These are phyloP conservation scores for Calycopis cecrops DNA, from an alignment of 1,140 invertebrate genomes.

Conservation along the genomic window DNA sequence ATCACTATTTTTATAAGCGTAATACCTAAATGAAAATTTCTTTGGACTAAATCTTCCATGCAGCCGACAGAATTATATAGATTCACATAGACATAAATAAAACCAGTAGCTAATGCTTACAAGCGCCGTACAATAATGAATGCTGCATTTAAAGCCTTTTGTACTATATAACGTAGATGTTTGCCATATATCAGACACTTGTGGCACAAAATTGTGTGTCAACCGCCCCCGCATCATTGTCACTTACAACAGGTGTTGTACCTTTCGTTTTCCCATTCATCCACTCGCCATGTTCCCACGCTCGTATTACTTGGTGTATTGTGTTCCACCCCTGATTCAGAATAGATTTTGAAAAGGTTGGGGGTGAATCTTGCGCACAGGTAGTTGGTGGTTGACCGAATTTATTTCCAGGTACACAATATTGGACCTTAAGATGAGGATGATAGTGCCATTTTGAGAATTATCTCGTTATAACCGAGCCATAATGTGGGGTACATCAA, in stretches of 20 bases:
- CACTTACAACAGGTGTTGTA: slow-evolving; percentile 47
- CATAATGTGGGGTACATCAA: slow-evolving; percentile 12
- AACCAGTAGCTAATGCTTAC: too few species aligned
- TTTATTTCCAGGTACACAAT: not conserved
- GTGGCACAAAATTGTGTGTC: slow-evolving; percentile 24
- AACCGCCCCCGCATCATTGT: slow-evolving; percentile 36
- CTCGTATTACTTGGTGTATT: slow-evolving; percentile 42
- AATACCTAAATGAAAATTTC: too few species aligned
- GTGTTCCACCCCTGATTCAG: slow-evolving; percentile 51
- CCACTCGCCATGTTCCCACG: slow-evolving; percentile 46
- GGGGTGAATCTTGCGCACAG: slow-evolving; percentile 56
- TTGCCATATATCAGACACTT: slow-evolving; percentile 10
- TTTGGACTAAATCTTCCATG: too few species aligned
- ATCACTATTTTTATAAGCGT: too few species aligned
- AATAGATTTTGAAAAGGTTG: slow-evolving; percentile 48
- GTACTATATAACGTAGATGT: slow-evolving; percentile 2
- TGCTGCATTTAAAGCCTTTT: too few species aligned
- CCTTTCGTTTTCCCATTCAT: slow-evolving; percentile 44
- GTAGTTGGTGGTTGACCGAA: slow-evolving; percentile 33
- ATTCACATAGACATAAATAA: too few species aligned
- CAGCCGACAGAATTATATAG: too few species aligned
- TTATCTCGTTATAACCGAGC: not conserved
- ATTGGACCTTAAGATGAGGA: not conserved
- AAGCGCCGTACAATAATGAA: too few species aligned
- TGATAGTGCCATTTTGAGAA: not conserved